Base-by-base conservation (phyloP, 2,113 vertebrate species). In the Chitala chitala region DNA sequence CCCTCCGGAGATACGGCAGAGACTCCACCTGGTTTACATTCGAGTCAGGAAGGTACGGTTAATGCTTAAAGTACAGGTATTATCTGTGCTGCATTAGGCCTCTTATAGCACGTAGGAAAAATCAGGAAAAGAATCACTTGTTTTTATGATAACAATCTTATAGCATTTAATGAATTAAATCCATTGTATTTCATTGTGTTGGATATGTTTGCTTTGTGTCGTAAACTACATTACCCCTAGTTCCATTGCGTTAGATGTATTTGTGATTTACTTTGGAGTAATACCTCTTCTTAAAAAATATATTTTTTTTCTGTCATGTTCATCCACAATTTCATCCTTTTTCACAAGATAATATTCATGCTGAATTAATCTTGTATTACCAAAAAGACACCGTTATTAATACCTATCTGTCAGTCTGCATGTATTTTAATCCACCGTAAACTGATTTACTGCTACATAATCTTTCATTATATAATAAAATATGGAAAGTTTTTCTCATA, bases 1-100 rank as follows among this genome's bases (percentile, higher is more conserved):
- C 96, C 2, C 89, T 99, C 79, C 90, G 97, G 76, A 90, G 97
- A 89, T 99, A 99, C 0, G 97, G 97, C n/a, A 91, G 96, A 59
- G 96, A 99, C 79, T 96, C 96, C 1, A 98, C 96, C 0, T 98
- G 96, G 94, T 99, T 99, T 86, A 99, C 97, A 0, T 98, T 99
- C 76, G 97, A 99, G 76, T 97, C 97, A 0, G 97, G 97, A 88
- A 98, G 96, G 97, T 99, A 88, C 12, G n/a, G 63, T 24, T 59
- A 36, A 33, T 1, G 31, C 26, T 8, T 22, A 15, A 29, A 7
- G n/a, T 9, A 9, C 13, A 9, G 56, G 26, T 55, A 36, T 22
- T 22, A 55, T 6, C 29, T 10, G 24, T 59, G 8, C 2, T 5
- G 20, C n/a, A 22, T 68, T 42, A 24, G n/a, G n/a, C n/a, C n/a